Conservation (phyloP, 2,113 vertebrate genomes). For the Poicephalus meyeri region DNA sequence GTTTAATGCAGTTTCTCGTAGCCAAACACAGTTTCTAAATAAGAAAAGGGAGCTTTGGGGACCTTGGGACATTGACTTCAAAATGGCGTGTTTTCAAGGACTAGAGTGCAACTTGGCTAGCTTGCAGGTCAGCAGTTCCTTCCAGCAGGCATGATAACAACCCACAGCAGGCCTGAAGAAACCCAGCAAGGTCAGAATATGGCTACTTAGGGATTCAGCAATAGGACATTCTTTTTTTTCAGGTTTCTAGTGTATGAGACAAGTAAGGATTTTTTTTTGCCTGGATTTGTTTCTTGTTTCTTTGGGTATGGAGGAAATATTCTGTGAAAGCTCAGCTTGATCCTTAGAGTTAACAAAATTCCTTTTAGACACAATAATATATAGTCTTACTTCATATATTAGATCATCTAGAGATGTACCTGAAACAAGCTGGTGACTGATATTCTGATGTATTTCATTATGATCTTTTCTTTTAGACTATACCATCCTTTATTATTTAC, state of each 20-base stretch:
- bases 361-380: neutral
- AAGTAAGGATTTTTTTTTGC: neutral
- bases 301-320: neutral
- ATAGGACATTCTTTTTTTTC: neutral
- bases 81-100: neutral
- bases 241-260: neutral
- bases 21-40: neutral
- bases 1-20: neutral
- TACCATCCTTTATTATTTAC: neutral
- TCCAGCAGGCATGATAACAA: neutral
- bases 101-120: neutral
- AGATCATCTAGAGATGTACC: neutral
- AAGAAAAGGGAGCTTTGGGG: neutral
- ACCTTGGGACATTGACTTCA: neutral
- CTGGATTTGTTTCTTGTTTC: neutral
- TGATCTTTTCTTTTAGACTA: neutral
- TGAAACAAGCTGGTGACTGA: neutral
- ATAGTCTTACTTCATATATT: neutral
- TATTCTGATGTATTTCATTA: neutral
- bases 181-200: neutral
- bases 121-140: neutral
- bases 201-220: neutral
- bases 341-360: neutral
- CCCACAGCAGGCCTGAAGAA: neutral
- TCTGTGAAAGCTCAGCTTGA: neutral